Conservation (phyloP, 2,797 vertebrate genomes). For the Limosa lapponica region DNA sequence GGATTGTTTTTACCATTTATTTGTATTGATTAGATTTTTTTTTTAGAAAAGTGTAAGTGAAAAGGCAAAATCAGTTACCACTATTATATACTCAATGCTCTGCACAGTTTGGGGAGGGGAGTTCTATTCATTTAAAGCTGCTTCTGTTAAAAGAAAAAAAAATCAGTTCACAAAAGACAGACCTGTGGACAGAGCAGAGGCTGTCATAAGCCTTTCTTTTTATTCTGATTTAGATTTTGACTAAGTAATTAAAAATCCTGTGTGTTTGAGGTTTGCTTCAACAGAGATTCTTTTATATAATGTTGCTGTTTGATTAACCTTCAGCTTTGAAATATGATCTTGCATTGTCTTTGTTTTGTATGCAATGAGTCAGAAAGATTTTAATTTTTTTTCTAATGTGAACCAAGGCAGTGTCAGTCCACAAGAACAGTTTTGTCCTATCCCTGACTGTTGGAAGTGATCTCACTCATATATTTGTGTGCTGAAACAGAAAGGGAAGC, state of each 20-base stretch:
- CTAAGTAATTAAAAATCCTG: background rate
- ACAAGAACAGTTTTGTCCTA: background rate
- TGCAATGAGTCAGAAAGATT: background rate
- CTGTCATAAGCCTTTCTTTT: background rate
- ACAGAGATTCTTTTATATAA: background rate
- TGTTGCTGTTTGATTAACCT: background rate
- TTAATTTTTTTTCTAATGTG: background rate
- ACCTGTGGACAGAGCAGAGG: background rate
- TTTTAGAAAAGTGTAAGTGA: background rate
- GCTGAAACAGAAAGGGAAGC: background rate
- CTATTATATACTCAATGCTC: background rate
- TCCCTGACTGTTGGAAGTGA: background rate
- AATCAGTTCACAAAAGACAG: background rate
- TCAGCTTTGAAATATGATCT: background rate
- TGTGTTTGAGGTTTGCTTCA: background rate
- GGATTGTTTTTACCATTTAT: background rate
- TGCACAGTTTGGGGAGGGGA: background rate
- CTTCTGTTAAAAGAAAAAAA: background rate
- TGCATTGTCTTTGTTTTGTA: background rate
- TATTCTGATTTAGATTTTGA: background rate
- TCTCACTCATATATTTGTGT: background rate
- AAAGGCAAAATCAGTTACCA: background rate
- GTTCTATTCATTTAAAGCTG: background rate
- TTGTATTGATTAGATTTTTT: background rate
- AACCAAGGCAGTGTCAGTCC: background rate